Evolutionary conservation across 1,140 invertebrate genomes (phyloP).

Genomic region (Temnothorax longispinosus): DNA sequence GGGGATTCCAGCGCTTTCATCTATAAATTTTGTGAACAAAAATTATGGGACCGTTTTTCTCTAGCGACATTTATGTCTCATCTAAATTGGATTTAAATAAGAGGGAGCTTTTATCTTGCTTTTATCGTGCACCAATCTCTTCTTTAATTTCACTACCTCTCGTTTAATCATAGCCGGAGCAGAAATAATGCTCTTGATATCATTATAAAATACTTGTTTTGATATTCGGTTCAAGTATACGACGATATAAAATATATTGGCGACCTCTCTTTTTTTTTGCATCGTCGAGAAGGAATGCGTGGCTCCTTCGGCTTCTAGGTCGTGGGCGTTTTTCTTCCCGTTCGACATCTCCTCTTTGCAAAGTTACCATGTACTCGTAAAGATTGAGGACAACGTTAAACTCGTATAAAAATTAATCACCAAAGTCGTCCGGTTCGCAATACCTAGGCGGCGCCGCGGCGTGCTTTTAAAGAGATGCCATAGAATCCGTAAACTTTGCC

Average conservation of each 20-base stretch:
- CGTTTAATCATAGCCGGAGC: background rate
- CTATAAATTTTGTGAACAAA: background rate
- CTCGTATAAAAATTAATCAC: slow-evolving; percentile 1
- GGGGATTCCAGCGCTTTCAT: background rate
- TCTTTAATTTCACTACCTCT: background rate
- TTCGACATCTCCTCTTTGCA: background rate
- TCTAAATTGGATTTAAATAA: background rate
- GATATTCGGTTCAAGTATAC: background rate
- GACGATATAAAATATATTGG: background rate
- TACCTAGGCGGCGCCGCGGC: background rate
- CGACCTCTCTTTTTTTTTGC: background rate
- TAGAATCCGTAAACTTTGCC: background rate
- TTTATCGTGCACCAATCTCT: background rate
- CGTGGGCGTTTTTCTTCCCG: background rate
- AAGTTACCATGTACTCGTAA: background rate
- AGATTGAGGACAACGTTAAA: background rate
- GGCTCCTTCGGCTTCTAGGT: background rate
- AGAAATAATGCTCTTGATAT: background rate
- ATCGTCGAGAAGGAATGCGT: background rate
- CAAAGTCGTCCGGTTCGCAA: background rate
- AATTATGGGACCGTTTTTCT: background rate
- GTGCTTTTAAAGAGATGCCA: background rate
- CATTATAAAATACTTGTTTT: background rate
- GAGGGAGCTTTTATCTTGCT: background rate
- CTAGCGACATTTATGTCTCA: background rate